Evolutionary conservation across 2,113 vertebrate genomes (phyloP).

Genomic region (Rana temporaria): DNA sequence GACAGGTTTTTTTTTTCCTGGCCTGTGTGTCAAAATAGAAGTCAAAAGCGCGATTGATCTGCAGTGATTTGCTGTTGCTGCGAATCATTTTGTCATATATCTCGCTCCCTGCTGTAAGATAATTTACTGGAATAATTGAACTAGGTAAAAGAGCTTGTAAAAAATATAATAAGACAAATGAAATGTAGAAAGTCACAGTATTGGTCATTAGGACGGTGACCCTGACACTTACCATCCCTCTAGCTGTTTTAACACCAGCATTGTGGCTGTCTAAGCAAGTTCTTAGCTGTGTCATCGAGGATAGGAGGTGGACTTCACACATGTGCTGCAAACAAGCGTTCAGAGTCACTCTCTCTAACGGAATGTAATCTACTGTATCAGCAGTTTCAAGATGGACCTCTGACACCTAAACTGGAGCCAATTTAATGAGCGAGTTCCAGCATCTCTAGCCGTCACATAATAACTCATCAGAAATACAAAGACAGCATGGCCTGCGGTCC

Average conservation of each 20-base stretch:
- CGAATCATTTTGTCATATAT: not conserved
- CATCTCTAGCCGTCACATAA: not conserved
- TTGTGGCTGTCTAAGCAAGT: too few species aligned
- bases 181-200: not conserved
- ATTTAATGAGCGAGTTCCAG: not conserved
- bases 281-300: too few species aligned
- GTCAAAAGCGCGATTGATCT: not conserved
- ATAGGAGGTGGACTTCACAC: not conserved
- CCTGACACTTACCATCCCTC: not conserved
- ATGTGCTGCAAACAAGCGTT: not conserved
- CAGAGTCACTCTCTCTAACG: constrained; percentile 1
- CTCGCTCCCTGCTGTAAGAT: not conserved
- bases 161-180: not conserved
- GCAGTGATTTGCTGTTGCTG: not conserved
- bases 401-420: not conserved
- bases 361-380: not conserved
- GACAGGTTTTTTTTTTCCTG: too few species aligned
- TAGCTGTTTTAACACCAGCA: too few species aligned
- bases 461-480: too few species aligned
- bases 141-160: not conserved
- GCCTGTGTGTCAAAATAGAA: too few species aligned
- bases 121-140: not conserved
- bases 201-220: not conserved
- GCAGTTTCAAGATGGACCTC: constrained; percentile 1
- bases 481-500: too few species aligned